Evolutionary conservation across 2,888 invertebrate genomes (phyloP).

Genomic region (Sepioteuthis lessoniana): DNA sequence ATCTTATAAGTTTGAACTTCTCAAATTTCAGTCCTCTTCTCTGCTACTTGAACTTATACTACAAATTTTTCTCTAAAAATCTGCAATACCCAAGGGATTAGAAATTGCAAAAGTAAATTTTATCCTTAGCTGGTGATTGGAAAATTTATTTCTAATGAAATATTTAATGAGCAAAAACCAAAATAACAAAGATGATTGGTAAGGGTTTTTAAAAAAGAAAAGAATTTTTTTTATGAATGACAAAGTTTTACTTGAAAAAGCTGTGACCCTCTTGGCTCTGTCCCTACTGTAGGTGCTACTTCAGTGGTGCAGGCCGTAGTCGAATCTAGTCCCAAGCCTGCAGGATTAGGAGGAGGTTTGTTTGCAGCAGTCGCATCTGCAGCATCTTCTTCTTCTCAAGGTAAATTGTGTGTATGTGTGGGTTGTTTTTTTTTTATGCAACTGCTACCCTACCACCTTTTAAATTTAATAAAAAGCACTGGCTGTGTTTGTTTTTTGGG

Average conservation of each 20-base stretch:
- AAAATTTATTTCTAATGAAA: background rate
- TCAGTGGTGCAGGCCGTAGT: constrained; percentile 25
- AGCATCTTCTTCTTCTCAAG: constrained; percentile 8
- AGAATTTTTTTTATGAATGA: background rate
- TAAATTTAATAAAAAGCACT: background rate
- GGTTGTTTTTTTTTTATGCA: background rate
- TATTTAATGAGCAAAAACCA: background rate
- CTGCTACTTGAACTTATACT: no score
- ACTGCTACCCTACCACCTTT: background rate
- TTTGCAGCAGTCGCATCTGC: constrained; percentile 37
- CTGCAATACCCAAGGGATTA: no score
- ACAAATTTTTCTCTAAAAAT: no score
- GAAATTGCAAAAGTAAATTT: no score
- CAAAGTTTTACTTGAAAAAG: background rate
- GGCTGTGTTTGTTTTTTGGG: no score
- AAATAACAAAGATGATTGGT: no score
- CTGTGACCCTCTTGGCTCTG: constrained; percentile 36
- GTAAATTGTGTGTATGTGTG: background rate
- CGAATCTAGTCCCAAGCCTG: constrained; percentile 40
- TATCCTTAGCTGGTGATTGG: no score
- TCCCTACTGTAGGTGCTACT: constrained; percentile 39
- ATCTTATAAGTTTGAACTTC: no score
- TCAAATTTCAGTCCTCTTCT: no score
- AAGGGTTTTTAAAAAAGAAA: background rate
- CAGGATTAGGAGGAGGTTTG: constrained; percentile 39